Evolutionary conservation across 2,888 invertebrate genomes (phyloP), one percentile per base, ranked within the genome.

Genomic region (Scaptomyza flava): DNA sequence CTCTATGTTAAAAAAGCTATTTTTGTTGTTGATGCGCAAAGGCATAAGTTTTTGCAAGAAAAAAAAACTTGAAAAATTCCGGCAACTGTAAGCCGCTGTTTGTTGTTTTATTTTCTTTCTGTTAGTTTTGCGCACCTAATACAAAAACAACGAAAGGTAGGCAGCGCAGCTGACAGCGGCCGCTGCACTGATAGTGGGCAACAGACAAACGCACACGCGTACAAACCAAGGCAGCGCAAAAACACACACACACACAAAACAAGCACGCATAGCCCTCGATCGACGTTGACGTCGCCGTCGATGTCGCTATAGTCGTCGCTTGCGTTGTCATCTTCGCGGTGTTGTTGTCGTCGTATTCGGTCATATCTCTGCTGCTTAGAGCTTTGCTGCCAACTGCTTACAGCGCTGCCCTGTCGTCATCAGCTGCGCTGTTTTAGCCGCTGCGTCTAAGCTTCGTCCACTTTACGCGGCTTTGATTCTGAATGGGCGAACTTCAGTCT

Each of bases 401-500:
- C 54, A 53, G 77, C 47, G 59, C 67, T 58, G 67, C 67, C 31
- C 73, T 67, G 73, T 67, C 72, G 74, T 72, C 74, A 67, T 78
- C 75, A 65, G 59, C 78, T 68, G 77, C 70, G 72, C 66, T 60
- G 79, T 57, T n/a, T 43, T 77, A 45, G 70, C 31, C 36, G 36
- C 47, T 23, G 62, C 38, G 14, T 80, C 64, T 79, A 72, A 83
- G 83, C 83, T 82, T 70, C 72, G 70, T 77, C 79, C 72, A 81
- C 77, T 81, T 79, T 77, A 79, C 77, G 76, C 81, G 79, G 82
- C 77, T 84, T 87, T 85, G 77, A 81, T 87, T 87, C 82, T 79
- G 80, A 87, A 82, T 85, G 77, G 63, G 78, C 71, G 75, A 87
- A 84, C 78, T 85, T 91, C 91, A 92, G 91, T 92, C 89, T 92